Conservation (phyloP, 1,140 invertebrate species). For the Pseudachorutes palmiensis region DNA sequence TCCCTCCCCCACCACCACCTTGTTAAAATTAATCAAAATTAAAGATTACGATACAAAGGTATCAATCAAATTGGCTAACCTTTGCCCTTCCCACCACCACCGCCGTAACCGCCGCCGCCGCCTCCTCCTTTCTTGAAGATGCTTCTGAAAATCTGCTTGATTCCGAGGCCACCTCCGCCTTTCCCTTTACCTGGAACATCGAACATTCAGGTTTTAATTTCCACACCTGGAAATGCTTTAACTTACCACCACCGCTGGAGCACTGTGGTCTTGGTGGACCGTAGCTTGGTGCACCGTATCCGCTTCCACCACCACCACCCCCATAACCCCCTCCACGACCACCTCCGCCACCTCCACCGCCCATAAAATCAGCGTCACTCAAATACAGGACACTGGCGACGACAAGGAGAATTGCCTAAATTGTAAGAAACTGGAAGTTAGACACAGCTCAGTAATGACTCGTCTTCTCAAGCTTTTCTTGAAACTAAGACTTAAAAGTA, state of each 20-base stretch:
- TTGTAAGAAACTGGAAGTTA: not conserved
- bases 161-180: not conserved
- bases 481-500: not conserved
- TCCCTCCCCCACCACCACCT: not conserved
- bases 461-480: too few species aligned
- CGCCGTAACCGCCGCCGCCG: not conserved
- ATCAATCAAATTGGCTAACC: too few species aligned
- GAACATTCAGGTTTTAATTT: too few species aligned
- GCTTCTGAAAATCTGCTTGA: slow-evolving; percentile 8
- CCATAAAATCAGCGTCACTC: not conserved
- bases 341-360: not conserved
- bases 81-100: not conserved
- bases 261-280: not conserved
- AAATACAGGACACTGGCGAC: not conserved
- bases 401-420: not conserved
- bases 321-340: not conserved
- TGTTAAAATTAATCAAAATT: too few species aligned
- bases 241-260: not conserved
- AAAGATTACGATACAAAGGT: too few species aligned
- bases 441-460: not conserved
- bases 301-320: not conserved
- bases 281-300: not conserved
- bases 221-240: too few species aligned
- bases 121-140: not conserved
- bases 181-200: not conserved